Evolutionary conservation across 2,113 vertebrate species (phyloP).

Genomic region (Paradisaea rubra): DNA sequence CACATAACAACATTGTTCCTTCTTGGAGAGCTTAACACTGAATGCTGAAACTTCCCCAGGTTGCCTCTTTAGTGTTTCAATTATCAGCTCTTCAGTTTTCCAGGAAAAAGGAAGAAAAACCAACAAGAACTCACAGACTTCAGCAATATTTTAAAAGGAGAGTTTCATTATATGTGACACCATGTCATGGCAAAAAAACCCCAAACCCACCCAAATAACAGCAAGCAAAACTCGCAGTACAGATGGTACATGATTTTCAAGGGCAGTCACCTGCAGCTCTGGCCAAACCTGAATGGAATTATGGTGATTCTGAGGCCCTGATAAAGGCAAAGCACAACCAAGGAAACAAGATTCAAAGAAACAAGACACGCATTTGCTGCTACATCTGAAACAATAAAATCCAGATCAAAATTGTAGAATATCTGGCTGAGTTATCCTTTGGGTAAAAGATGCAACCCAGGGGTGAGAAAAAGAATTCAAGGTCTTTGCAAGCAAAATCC

Average conservation of each 20-base stretch:
- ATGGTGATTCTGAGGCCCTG: not conserved
- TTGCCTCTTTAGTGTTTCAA: constrained; percentile 3
- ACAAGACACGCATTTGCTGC: not conserved
- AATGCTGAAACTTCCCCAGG: constrained; percentile 6
- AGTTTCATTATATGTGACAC: not conserved
- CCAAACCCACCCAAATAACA: not conserved
- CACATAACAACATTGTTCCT: not conserved
- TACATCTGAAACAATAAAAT: not conserved
- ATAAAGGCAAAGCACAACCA: not conserved
- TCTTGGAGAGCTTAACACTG: not conserved
- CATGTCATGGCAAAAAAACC: not conserved
- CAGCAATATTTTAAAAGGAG: not conserved
- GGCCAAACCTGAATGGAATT: not conserved
- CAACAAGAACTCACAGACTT: not conserved
- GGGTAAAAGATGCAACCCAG: not conserved
- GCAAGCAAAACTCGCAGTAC: not conserved
- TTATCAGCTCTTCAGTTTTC: not conserved
- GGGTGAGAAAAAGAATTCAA: not conserved
- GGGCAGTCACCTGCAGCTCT: not conserved
- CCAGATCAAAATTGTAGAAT: not conserved
- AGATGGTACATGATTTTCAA: not conserved
- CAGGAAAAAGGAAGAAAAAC: not conserved
- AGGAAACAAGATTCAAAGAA: not conserved
- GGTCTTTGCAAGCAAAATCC: not conserved
- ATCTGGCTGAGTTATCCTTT: not conserved